A percentile compares a stretch with the other conserved stretches of the same genome.
phyloP scores from a whole-genome alignment of 2,888 invertebrate species.

The Stenchaetothrips biformis region DNA sequence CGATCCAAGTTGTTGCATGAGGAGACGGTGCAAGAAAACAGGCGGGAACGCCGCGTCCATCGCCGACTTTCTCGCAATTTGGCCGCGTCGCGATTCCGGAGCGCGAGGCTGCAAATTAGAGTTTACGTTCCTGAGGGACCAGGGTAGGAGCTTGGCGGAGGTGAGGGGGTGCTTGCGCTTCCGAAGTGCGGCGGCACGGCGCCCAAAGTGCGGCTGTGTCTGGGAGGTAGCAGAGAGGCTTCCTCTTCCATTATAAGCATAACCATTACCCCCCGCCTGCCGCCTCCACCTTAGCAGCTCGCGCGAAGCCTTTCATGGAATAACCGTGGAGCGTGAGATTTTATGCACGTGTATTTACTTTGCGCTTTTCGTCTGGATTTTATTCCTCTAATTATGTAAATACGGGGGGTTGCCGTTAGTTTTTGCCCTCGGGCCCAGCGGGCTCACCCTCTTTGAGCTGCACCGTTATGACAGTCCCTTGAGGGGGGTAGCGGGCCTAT shows the following conservation, averaged over 20 bases:
- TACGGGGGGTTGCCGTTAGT: constrained; percentile 24
- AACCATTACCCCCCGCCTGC: constrained; percentile 17
- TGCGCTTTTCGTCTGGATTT: constrained; percentile 23
- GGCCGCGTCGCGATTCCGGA: too few species aligned
- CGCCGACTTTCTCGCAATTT: not conserved
- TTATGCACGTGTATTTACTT: constrained; percentile 25
- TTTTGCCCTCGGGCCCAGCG: not conserved
- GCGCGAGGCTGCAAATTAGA: constrained; percentile 16
- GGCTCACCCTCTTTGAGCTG: not conserved
- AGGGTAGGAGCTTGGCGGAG: too few species aligned
- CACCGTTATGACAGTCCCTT: not conserved
- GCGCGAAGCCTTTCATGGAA: constrained; percentile 10
- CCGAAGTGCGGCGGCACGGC: too few species aligned
- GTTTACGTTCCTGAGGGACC: not conserved
- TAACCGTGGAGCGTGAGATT: constrained; percentile 23
- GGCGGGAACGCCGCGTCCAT: too few species aligned
- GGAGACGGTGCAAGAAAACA: too few species aligned
- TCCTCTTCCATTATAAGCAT: constrained; percentile 21
- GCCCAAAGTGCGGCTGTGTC: not conserved
- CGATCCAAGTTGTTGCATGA: too few species aligned
- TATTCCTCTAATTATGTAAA: constrained; percentile 25
- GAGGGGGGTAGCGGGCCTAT: too few species aligned
- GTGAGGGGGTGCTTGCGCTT: too few species aligned
- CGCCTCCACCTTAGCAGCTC: not conserved
- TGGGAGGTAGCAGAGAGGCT: constrained; percentile 3